phyloP scores from a whole-genome alignment of 2,888 invertebrate genomes.

The Dryobota labecula region DNA sequence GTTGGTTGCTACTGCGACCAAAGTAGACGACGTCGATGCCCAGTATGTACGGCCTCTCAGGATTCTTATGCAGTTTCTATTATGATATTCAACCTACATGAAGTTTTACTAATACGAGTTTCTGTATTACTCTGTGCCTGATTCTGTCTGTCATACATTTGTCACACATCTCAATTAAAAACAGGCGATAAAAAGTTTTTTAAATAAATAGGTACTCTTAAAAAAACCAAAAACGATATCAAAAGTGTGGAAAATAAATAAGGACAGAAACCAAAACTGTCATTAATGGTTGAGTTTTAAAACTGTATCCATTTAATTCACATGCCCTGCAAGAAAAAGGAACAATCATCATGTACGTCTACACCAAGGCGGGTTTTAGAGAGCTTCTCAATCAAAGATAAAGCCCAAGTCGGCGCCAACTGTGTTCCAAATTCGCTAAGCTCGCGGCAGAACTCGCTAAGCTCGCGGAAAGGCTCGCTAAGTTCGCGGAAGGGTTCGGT shows the following conservation, averaged over 20 bases:
- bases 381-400: slow-evolving; percentile 10
- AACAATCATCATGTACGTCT: background rate
- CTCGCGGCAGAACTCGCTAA: background rate
- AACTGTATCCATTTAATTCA: slow-evolving; percentile 7
- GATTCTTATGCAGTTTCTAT: background rate
- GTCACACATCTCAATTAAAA: slow-evolving; percentile 18
- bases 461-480: background rate
- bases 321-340: slow-evolving; percentile 28
- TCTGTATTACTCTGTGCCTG: slow-evolving; percentile 13
- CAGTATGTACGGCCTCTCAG: background rate
- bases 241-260: slow-evolving; percentile 9
- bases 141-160: slow-evolving; percentile 16
- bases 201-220: background rate
- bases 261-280: slow-evolving; percentile 3
- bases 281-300: background rate
- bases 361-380: slow-evolving; percentile 7
- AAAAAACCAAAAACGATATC: background rate
- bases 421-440: background rate
- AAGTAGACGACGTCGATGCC: too few species aligned
- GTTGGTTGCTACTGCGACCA: background rate
- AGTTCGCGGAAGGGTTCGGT: background rate
- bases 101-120: background rate
- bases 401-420: background rate
- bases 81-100: background rate
- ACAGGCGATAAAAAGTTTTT: background rate